phyloP scores from a whole-genome alignment of 1,140 invertebrate species.

The Cherax quadricarinatus region DNA sequence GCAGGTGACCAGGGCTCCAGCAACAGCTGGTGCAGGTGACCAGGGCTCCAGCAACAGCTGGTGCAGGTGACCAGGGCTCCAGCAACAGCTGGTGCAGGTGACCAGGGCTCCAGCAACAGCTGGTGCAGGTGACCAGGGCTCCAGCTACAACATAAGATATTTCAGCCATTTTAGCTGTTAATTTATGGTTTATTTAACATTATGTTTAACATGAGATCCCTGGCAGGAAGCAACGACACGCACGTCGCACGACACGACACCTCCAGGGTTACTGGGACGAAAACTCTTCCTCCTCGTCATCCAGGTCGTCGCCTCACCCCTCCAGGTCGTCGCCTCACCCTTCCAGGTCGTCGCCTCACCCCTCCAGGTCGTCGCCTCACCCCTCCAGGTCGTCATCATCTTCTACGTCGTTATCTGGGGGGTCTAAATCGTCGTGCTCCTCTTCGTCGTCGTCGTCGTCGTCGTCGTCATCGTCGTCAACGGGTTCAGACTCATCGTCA shows the following conservation, averaged over 20 bases:
- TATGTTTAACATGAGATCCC: no score
- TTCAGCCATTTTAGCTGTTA: no score
- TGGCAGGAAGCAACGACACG: not conserved
- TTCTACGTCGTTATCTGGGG: not conserved
- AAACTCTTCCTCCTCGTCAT: not conserved
- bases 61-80: no score
- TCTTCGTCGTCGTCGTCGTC: conserved; percentile 32
- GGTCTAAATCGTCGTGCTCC: conserved; percentile 29
- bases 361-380: not conserved
- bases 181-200: no score
- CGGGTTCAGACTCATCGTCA: conserved; percentile 30
- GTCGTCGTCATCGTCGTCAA: conserved; percentile 28
- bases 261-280: not conserved
- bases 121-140: no score
- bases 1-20: no score
- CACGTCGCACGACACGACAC: not conserved
- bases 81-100: no score
- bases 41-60: no score
- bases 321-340: not conserved
- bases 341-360: not conserved
- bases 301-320: not conserved
- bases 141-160: no score
- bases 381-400: not conserved
- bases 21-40: no score
- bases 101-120: no score